phyloP scores from a whole-genome alignment of 1,140 invertebrate species.

The Epicauta chinensis region DNA sequence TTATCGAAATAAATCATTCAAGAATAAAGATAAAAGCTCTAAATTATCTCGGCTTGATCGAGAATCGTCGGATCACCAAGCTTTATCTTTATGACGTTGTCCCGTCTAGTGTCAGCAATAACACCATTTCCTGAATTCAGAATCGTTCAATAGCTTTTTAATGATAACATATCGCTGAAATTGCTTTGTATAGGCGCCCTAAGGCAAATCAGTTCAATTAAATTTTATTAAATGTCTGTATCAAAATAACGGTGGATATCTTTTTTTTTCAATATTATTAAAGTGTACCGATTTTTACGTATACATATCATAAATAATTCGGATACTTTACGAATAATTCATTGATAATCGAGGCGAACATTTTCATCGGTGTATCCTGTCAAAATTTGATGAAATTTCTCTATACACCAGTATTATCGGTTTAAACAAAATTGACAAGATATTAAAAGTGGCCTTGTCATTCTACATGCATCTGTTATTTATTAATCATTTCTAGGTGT shows the following conservation, averaged over 20 bases:
- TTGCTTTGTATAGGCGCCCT: neutral
- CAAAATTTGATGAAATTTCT: slow-evolving; percentile 11
- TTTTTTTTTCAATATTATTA: no score
- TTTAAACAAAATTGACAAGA: slow-evolving; percentile 15
- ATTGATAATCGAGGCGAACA: neutral
- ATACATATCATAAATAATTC: no score
- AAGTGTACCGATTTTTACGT: no score
- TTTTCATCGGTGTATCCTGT: slow-evolving; percentile 7
- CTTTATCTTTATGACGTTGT: slow-evolving; percentile 17
- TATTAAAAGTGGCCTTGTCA: slow-evolving; percentile 18
- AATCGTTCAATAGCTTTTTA: slow-evolving; percentile 12
- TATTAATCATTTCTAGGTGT: slow-evolving; percentile 1
- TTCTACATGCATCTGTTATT: slow-evolving; percentile 4
- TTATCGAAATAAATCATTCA: slow-evolving; percentile 5
- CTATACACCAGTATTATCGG: slow-evolving; percentile 4
- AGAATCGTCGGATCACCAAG: slow-evolving; percentile 9
- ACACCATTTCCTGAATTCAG: slow-evolving; percentile 6
- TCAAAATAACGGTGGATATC: no score
- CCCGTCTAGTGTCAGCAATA: slow-evolving; percentile 10
- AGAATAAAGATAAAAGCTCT: slow-evolving; percentile 6
- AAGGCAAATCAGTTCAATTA: no score
- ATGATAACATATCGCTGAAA: slow-evolving; percentile 8
- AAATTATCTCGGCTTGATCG: slow-evolving; percentile 6
- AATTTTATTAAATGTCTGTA: no score
- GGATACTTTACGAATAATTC: no score